A percentile compares a stretch with the other conserved stretches of the same genome.
phyloP scores from a whole-genome alignment of 2,113 vertebrate species.

The Gymnocephalus cernua region DNA sequence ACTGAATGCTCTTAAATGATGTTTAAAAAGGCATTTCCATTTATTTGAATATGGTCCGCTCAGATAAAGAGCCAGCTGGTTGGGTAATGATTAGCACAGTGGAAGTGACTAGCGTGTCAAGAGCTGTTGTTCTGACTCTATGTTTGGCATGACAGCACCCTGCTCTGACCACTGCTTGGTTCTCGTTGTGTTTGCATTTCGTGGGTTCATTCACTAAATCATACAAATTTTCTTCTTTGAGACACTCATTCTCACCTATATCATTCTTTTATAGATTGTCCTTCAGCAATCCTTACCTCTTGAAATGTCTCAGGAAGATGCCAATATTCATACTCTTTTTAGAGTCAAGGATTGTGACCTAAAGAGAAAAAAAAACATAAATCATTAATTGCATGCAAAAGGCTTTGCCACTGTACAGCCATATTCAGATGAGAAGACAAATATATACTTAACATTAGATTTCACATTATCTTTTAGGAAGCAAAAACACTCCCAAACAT shows the following conservation, averaged over 20 bases:
- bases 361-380: conserved; percentile 11
- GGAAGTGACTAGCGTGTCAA: neutral
- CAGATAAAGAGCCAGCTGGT: conserved; percentile 45
- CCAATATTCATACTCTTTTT: conserved; percentile 86
- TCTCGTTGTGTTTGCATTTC: neutral
- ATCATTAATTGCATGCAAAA: neutral
- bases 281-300: conserved; percentile 72
- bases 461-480: conserved; percentile 45
- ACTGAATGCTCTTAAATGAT: neutral
- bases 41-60: conserved; percentile 49
- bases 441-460: neutral
- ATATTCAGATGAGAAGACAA: neutral
- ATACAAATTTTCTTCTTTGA: neutral
- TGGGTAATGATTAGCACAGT: conserved; percentile 22
- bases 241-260: neutral
- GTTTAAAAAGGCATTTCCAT: conserved; percentile 48
- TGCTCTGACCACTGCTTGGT: neutral
- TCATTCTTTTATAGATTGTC: neutral
- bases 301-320: conserved; percentile 85
- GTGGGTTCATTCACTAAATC: neutral
- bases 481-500: neutral
- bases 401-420: neutral
- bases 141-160: neutral
- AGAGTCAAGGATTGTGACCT: conserved; percentile 83
- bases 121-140: neutral